Evolutionary conservation across 2,888 invertebrate species (phyloP).

Genomic region (Chloroclystis v-ata): DNA sequence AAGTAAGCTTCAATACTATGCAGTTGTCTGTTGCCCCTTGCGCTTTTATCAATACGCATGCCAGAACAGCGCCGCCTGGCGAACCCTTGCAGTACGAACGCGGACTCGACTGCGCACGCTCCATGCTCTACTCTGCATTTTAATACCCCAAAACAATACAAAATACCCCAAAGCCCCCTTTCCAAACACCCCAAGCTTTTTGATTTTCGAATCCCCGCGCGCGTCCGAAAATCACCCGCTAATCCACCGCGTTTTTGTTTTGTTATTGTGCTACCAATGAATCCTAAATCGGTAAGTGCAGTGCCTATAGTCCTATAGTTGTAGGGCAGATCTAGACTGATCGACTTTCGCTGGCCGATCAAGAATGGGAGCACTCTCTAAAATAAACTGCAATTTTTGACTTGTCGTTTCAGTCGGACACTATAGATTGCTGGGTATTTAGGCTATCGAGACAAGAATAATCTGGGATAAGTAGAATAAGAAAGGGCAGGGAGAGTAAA

Average conservation of each 20-base stretch:
- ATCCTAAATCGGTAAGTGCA: conserved; percentile 55
- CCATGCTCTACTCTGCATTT: conserved; percentile 62
- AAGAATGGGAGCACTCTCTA: conserved; percentile 65
- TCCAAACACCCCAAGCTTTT: conserved; percentile 1
- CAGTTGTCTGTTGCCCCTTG: conserved; percentile 45
- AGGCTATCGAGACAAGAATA: conserved; percentile 14
- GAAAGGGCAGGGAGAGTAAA: neutral
- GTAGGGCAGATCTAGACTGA: conserved; percentile 47
- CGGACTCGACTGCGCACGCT: conserved; percentile 67
- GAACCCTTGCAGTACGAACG: conserved; percentile 54
- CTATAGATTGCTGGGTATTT: conserved; percentile 11
- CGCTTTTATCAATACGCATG: conserved; percentile 57
- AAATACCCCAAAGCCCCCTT: conserved; percentile 40
- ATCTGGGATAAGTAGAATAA: neutral
- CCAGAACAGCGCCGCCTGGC: conserved; percentile 59
- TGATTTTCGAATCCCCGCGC: conserved; percentile 18
- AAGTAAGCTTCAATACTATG: conserved; percentile 5
- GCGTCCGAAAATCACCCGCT: conserved; percentile 38
- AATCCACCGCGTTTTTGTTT: conserved; percentile 38
- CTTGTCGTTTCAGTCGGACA: conserved; percentile 39
- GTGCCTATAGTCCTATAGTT: conserved; percentile 37
- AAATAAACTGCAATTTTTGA: conserved; percentile 62
- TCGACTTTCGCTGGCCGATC: conserved; percentile 57
- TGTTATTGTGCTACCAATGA: conserved; percentile 31
- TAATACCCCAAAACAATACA: conserved; percentile 43